phyloP scores from a whole-genome alignment of 2,888 invertebrate genomes.

The Lissonota sp. region DNA sequence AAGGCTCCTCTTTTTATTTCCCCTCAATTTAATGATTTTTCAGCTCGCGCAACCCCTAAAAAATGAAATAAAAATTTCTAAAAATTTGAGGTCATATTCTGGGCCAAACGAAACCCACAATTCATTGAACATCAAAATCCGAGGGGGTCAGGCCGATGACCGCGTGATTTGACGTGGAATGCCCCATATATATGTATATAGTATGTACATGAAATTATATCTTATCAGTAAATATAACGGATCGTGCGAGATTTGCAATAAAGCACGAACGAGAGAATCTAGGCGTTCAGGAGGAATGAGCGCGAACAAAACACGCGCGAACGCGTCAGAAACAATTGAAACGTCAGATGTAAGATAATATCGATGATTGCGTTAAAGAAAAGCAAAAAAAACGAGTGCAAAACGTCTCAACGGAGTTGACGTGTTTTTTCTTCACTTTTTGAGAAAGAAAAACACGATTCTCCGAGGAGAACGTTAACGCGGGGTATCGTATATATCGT shows the following conservation, averaged over 20 bases:
- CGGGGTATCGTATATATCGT: neutral
- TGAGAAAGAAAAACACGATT: neutral
- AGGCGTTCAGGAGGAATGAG: neutral
- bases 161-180: too few species aligned
- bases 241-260: constrained; percentile 20
- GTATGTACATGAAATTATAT: constrained; percentile 49
- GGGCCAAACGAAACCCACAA: too few species aligned
- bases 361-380: neutral
- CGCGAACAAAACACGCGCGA: constrained; percentile 20
- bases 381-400: neutral
- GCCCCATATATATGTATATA: constrained; percentile 7
- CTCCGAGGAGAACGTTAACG: neutral
- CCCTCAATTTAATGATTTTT: too few species aligned
- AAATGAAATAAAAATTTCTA: too few species aligned
- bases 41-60: too few species aligned
- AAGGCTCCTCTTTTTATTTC: too few species aligned
- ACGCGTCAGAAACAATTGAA: neutral
- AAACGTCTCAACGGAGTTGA: neutral
- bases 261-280: neutral
- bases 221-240: constrained; percentile 36
- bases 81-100: too few species aligned
- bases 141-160: too few species aligned
- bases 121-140: too few species aligned
- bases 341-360: neutral
- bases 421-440: neutral